A percentile compares a stretch with the other conserved stretches of the same genome.
phyloP scores from a whole-genome alignment of 2,888 invertebrate genomes.

The Chymomyza procnemis region DNA sequence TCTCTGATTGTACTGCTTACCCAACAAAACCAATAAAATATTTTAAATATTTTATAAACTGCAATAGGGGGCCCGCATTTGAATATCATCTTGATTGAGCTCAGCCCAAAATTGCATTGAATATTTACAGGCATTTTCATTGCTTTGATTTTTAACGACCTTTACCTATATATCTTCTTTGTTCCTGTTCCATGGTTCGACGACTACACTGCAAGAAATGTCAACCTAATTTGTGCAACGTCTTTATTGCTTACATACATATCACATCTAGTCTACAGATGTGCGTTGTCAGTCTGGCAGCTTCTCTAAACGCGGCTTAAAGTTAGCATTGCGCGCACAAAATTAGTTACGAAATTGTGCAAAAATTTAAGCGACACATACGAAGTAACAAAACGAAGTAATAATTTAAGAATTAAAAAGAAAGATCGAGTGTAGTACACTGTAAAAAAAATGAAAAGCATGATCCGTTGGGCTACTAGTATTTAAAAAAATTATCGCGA shows the following conservation, averaged over 20 bases:
- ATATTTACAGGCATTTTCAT: constrained; percentile 76
- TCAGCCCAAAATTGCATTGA: constrained; percentile 54
- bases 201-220: constrained; percentile 56
- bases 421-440: too few relatives aligned
- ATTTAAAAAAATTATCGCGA: too few relatives aligned
- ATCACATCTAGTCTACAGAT: constrained; percentile 10
- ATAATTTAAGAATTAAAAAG: too few relatives aligned
- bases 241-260: not conserved
- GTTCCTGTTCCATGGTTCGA: not conserved
- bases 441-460: too few relatives aligned
- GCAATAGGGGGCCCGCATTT: constrained; percentile 35
- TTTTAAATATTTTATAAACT: constrained; percentile 66
- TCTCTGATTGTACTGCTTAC: constrained; percentile 40
- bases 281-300: not conserved
- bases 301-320: not conserved
- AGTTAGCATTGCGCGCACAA: constrained; percentile 30
- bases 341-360: constrained; percentile 17
- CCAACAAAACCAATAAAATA: constrained; percentile 54
- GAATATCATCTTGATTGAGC: not conserved
- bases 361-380: too few relatives aligned
- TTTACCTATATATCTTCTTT: not conserved
- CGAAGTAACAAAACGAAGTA: too few relatives aligned
- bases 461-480: too few relatives aligned
- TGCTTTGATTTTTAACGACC: constrained; percentile 70
- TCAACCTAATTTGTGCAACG: not conserved